Percentiles rank a stretch among this genome's conserved stretches.
phyloP scores from a whole-genome alignment of 2,113 vertebrate species.

The Pluvianellus socialis region DNA sequence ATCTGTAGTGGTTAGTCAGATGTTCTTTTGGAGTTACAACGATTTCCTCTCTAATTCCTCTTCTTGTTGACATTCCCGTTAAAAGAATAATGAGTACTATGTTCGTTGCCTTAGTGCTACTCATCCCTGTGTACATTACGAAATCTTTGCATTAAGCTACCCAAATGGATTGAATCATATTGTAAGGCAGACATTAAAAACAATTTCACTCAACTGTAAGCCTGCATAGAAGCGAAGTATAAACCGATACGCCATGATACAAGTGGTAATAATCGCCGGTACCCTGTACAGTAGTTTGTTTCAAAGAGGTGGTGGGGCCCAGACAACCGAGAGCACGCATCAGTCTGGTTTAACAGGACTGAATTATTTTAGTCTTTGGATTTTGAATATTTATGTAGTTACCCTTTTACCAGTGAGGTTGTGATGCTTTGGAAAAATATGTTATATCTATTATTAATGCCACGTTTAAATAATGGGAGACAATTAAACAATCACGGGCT shows the following conservation, averaged over 20 bases:
- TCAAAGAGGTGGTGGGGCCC: not conserved
- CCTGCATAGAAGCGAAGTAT: not conserved
- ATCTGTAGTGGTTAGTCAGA: constrained; percentile 66
- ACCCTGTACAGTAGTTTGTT: not conserved
- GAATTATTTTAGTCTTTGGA: not conserved
- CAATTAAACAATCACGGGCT: constrained; percentile 13
- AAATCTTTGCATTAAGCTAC: constrained; percentile 58
- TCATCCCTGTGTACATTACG: constrained; percentile 45
- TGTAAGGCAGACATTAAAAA: constrained; percentile 29
- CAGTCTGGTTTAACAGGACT: not conserved
- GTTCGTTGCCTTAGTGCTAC: constrained; percentile 1
- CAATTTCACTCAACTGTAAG: constrained; percentile 3
- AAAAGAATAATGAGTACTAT: constrained; percentile 69
- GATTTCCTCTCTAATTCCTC: constrained; percentile 70
- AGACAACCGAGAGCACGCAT: not conserved
- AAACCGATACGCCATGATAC: not conserved
- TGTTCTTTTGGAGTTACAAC: constrained; percentile 71
- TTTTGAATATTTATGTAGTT: constrained; percentile 29
- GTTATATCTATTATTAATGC: not conserved
- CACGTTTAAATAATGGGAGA: constrained; percentile 23
- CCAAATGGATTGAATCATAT: constrained; percentile 1
- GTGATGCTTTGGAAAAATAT: constrained; percentile 1
- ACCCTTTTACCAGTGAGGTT: not conserved
- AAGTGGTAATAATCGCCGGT: not conserved
- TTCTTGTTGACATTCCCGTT: constrained; percentile 61